Evolutionary conservation across 2,797 vertebrate genomes (phyloP), one percentile per base, ranked within the genome.

Genomic region (Melanotaenia boesemani): DNA sequence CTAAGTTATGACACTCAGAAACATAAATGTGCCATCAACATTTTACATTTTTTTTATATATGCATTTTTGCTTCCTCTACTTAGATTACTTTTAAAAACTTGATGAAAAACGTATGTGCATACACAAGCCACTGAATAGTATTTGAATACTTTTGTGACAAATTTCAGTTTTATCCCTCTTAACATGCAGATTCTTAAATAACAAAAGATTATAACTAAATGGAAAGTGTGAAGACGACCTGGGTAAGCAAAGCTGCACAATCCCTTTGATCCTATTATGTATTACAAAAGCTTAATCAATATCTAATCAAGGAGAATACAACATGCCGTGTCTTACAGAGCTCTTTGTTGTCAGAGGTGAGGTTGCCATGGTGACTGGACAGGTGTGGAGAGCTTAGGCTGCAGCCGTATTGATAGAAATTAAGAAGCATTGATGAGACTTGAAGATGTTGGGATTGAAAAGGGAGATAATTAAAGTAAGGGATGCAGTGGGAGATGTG

Each of bases 201-300:
- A 93, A 92, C 92, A 93, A 93, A 91, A 89, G 90, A 88, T 92
- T 88, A 89, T 88, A 92, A 92, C 90, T 87, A 92, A 94, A 93
- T 92, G 84, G 32, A 90, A 91, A 90, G 90, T 92, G 87, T 91
- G 84, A 79, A 86, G 79, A 86, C 67, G 84, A 92, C 90, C 86
- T 74, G 73, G 86, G 86, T 86, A 86, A 91, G 92, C 88, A 93
- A 92, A 91, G 92, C 90, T 68, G 79, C 82, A 87, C 88, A 92
- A 92, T 92, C 89, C 88, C 81, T 94, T 92, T 94, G 90, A 95
- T 94, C 90, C 91, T 94, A 94, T 95, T 95, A 93, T 94, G 93
- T 93, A 94, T 95, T 93, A 94, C 94, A 95, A 95, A 95, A 95
- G 93, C 92, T 78, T 93, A 95, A 95, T 96, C 95, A 93, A 95